A percentile compares a stretch with the other conserved stretches of the same genome.
phyloP scores from a whole-genome alignment of 2,113 vertebrate species.

The Nematolebias whitei region DNA sequence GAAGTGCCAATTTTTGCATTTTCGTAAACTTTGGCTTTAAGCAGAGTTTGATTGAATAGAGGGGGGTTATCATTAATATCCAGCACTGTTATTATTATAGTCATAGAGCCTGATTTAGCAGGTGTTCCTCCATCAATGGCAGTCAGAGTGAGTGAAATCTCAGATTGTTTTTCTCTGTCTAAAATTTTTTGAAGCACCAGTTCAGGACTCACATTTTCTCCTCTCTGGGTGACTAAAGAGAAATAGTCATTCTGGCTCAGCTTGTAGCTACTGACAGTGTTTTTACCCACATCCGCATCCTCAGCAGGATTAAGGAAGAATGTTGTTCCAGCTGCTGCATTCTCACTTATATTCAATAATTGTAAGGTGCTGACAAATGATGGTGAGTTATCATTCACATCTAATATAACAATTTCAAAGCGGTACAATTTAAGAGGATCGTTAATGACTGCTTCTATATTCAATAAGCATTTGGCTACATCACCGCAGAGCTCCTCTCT shows the following conservation, averaged over 20 bases:
- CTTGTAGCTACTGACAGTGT: constrained; percentile 68
- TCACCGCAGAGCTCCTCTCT: constrained; percentile 57
- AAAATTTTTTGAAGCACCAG: constrained; percentile 82
- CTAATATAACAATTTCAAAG: constrained; percentile 62
- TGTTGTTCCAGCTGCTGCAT: constrained; percentile 41
- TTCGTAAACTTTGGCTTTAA: constrained; percentile 81
- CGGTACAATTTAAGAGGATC: constrained; percentile 64
- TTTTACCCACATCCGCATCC: constrained; percentile 73
- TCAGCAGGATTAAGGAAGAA: constrained; percentile 56
- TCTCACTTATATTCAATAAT: constrained; percentile 47
- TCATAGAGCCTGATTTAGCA: constrained; percentile 75
- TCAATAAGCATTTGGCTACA: constrained; percentile 39
- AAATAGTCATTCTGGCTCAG: constrained; percentile 71
- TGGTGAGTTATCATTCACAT: constrained; percentile 72
- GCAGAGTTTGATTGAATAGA: constrained; percentile 77
- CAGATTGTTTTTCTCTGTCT: constrained; percentile 84
- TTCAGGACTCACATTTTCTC: constrained; percentile 54
- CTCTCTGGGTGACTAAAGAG: constrained; percentile 64
- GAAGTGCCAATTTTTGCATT: constrained; percentile 76
- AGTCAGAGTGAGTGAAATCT: constrained; percentile 79
- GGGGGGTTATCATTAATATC: constrained; percentile 89
- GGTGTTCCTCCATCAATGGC: constrained; percentile 87
- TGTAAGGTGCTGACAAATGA: constrained; percentile 31
- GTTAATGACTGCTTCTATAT: constrained; percentile 64
- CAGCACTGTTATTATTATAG: constrained; percentile 80